phyloP scores from a whole-genome alignment of 2,797 vertebrate species.

The Pangasius djambal region DNA sequence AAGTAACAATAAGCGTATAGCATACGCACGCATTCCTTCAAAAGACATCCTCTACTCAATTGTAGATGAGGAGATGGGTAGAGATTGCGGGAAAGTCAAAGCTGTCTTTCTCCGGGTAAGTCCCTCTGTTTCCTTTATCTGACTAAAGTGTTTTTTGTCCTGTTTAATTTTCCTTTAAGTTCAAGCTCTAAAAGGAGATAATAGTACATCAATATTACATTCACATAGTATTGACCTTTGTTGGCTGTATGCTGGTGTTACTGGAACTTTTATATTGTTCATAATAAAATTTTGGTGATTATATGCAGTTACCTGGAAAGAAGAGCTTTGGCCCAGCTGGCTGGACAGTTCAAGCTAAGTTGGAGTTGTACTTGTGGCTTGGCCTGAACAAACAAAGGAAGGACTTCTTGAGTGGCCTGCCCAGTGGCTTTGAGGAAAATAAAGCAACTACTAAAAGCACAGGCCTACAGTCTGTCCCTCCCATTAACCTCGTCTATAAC shows the following conservation, averaged over 20 bases:
- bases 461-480: constrained; percentile 81
- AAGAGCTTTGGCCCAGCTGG: constrained; percentile 90
- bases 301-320: constrained; percentile 88
- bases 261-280: constrained; percentile 3
- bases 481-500: constrained; percentile 89
- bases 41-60: constrained; percentile 94
- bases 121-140: background rate
- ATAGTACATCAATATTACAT: background rate
- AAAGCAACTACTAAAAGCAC: constrained; percentile 77
- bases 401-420: constrained; percentile 90
- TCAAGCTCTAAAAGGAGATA: background rate
- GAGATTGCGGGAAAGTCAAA: constrained; percentile 97
- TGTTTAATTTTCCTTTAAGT: background rate
- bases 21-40: constrained; percentile 89
- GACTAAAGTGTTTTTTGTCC: background rate
- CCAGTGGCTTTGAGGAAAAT: constrained; percentile 93
- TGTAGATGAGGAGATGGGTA: constrained; percentile 89
- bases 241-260: too few species aligned
- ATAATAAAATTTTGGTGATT: background rate
- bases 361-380: constrained; percentile 96
- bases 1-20: constrained; percentile 90
- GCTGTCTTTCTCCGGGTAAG: constrained; percentile 90
- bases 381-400: constrained; percentile 94
- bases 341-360: constrained; percentile 95
- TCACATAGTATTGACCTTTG: background rate